These are phyloP conservation scores for Fragum whitleyi DNA, from an alignment of 2,888 invertebrate genomes.

Conservation along the genomic window DNA sequence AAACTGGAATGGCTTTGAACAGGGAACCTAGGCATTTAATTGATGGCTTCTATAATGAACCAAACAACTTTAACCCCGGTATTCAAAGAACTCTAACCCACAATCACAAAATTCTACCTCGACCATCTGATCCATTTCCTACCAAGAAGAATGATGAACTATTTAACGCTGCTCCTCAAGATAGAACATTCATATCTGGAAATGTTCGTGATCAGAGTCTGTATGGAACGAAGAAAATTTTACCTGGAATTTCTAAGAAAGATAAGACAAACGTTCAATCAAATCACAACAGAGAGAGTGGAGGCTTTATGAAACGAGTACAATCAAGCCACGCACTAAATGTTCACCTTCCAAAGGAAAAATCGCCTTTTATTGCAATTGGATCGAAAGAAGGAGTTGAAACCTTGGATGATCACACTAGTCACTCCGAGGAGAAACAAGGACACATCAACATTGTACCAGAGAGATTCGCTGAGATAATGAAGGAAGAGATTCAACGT, in stretches of 20 bases:
- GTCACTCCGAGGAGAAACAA: neutral
- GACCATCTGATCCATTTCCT: neutral
- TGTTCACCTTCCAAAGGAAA: neutral
- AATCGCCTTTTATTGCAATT: neutral
- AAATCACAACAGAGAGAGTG: neutral
- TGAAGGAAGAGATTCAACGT: neutral
- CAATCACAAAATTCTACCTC: neutral
- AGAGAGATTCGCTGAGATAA: neutral
- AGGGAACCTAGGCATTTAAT: neutral
- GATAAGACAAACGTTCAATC: neutral
- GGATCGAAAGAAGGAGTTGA: neutral
- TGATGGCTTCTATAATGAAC: neutral
- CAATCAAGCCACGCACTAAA: neutral
- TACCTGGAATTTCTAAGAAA: slow-evolving; percentile 3
- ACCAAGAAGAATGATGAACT: neutral
- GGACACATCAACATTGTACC: neutral
- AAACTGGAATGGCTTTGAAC: neutral
- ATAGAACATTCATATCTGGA: neutral
- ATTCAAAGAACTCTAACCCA: neutral
- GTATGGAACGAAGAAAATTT: neutral
- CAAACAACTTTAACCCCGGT: neutral
- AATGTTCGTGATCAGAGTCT: neutral
- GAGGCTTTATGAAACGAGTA: neutral
- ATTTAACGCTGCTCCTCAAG: neutral
- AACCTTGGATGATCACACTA: neutral